Evolutionary conservation across 2,113 vertebrate species (phyloP).

Genomic region (Alosa alosa): DNA sequence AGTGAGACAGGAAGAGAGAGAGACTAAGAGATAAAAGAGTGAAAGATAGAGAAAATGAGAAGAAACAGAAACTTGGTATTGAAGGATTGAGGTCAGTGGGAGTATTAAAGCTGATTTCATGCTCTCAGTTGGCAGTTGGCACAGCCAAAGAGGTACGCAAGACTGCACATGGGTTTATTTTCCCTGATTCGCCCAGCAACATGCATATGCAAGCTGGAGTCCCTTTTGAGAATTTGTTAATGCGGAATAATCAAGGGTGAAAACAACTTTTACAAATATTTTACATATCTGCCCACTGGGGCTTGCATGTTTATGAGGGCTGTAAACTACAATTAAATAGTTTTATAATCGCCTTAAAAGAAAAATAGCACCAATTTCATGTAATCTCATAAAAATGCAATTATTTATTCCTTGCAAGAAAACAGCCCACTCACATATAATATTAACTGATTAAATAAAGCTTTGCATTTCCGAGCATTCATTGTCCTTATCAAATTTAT

Average conservation of each 20-base stretch:
- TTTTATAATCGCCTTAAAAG: conserved; percentile 35
- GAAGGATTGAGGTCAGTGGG: conserved; percentile 27
- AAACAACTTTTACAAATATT: conserved; percentile 39
- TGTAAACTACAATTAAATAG: conserved; percentile 39
- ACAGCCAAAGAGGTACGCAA: conserved; percentile 21
- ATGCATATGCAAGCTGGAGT: conserved; percentile 20
- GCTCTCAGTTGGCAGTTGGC: conserved; percentile 36
- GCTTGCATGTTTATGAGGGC: conserved; percentile 38
- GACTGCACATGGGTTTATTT: conserved; percentile 26
- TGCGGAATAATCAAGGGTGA: conserved; percentile 29
- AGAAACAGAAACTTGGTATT: conserved; percentile 21
- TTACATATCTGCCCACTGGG: conserved; percentile 34
- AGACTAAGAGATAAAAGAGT: background rate
- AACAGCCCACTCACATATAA: background rate
- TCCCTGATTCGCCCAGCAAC: conserved; percentile 14
- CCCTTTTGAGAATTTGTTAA: conserved; percentile 8
- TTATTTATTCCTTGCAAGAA: background rate
- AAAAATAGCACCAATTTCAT: conserved; percentile 28
- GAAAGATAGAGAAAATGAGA: conserved; percentile 11
- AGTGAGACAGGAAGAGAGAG: background rate
- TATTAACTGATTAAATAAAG: background rate
- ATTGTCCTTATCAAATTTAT: background rate
- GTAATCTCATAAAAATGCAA: conserved; percentile 28
- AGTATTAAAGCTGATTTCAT: conserved; percentile 41
- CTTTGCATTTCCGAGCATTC: background rate